Evolutionary conservation across 2,113 vertebrate species (phyloP).

Genomic region (Sceloporus undulatus): DNA sequence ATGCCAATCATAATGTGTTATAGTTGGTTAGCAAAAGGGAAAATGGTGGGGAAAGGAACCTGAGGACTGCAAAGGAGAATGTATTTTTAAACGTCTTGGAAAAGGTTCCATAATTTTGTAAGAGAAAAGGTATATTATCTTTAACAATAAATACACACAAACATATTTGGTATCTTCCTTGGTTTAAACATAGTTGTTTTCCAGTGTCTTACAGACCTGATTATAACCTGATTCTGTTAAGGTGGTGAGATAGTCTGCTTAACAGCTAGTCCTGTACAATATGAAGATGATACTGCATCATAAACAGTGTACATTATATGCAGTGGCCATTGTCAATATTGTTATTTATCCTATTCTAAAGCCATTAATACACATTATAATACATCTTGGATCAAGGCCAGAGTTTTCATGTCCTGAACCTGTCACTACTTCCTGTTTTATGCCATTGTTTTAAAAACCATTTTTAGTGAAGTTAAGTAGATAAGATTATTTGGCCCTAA

Average conservation of each 20-base stretch:
- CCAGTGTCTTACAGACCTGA: not conserved
- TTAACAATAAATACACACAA: not conserved
- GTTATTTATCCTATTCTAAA: not conserved
- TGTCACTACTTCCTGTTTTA: not conserved
- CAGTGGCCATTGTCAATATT: not conserved
- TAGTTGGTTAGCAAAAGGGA: not conserved
- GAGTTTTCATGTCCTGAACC: not conserved
- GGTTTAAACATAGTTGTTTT: not conserved
- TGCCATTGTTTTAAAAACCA: not conserved
- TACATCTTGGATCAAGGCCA: too few relatives aligned
- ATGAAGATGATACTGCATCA: too few relatives aligned
- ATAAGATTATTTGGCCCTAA: not conserved
- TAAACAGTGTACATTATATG: too few relatives aligned
- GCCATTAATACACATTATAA: not conserved
- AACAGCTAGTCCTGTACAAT: not conserved
- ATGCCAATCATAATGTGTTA: too few relatives aligned
- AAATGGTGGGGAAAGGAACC: not conserved
- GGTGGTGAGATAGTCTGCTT: not conserved
- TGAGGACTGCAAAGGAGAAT: not conserved
- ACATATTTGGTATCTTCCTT: not conserved
- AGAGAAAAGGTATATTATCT: not conserved
- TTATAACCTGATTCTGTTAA: not conserved
- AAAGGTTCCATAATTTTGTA: not conserved
- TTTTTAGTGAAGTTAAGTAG: not conserved
- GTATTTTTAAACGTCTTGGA: not conserved